phyloP scores from a whole-genome alignment of 2,888 invertebrate species.

The Carterocephalus palaemon region DNA sequence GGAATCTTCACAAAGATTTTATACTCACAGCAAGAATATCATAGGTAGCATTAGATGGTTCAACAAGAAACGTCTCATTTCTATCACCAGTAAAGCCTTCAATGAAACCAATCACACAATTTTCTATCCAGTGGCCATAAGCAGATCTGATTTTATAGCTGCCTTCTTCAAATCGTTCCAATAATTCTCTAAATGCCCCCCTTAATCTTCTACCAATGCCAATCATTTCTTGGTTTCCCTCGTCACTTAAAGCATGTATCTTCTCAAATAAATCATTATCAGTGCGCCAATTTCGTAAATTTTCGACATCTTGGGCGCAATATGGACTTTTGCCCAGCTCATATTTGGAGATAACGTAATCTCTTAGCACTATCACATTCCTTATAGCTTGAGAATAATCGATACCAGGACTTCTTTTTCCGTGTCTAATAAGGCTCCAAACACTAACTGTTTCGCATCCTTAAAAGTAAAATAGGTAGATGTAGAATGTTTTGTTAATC shows the following conservation, averaged over 20 bases:
- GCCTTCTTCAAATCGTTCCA: slow-evolving; percentile 63
- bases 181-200: slow-evolving; percentile 65
- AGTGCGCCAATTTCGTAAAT: slow-evolving; percentile 49
- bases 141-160: slow-evolving; percentile 79
- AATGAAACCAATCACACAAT: slow-evolving; percentile 72
- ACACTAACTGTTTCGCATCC: slow-evolving; percentile 61
- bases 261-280: slow-evolving; percentile 49
- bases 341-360: slow-evolving; percentile 51
- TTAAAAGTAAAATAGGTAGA: slow-evolving; percentile 30
- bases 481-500: neutral
- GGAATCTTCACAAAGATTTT: neutral
- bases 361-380: slow-evolving; percentile 45
- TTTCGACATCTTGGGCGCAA: slow-evolving; percentile 67
- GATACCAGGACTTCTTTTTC: slow-evolving; percentile 51
- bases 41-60: slow-evolving; percentile 27
- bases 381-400: slow-evolving; percentile 45
- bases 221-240: slow-evolving; percentile 81
- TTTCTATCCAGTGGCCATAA: slow-evolving; percentile 72
- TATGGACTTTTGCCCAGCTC: slow-evolving; percentile 55
- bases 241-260: slow-evolving; percentile 47
- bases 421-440: slow-evolving; percentile 59
- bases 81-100: slow-evolving; percentile 72
- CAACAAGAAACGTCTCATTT: slow-evolving; percentile 24
- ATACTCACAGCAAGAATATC: slow-evolving; percentile 32
- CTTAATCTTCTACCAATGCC: slow-evolving; percentile 74